Evolutionary conservation across 1,140 invertebrate genomes (phyloP).

Genomic region (Aphelenchoides fujianensis): DNA sequence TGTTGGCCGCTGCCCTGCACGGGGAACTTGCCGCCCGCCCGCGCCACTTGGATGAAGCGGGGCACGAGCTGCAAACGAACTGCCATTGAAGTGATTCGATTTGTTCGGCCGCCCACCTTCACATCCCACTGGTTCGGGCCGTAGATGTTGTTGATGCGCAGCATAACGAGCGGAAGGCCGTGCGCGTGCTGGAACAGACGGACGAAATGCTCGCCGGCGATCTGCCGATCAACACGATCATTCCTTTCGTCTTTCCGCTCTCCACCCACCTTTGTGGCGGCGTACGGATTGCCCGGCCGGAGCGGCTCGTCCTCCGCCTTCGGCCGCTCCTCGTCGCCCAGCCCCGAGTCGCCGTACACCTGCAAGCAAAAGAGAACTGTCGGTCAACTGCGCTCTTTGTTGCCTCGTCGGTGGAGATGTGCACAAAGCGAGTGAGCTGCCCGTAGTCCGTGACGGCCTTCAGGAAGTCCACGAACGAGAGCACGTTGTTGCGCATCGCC

Average conservation of each 20-base stretch:
- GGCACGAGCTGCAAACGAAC: slow-evolving; percentile 57
- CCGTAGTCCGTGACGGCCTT: slow-evolving; percentile 54
- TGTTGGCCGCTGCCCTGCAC: slow-evolving; percentile 58
- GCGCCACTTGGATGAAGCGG: slow-evolving; percentile 61
- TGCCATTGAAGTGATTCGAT: no score
- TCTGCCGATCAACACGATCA: slow-evolving; percentile 38
- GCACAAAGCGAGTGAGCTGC: slow-evolving; percentile 59
- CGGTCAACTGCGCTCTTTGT: slow-evolving; percentile 27
- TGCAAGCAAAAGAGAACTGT: slow-evolving; percentile 28
- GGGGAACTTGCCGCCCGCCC: slow-evolving; percentile 53
- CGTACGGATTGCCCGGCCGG: slow-evolving; percentile 63
- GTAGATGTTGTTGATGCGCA: slow-evolving; percentile 63
- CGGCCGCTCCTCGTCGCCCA: slow-evolving; percentile 42
- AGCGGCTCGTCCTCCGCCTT: slow-evolving; percentile 49
- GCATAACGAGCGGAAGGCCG: slow-evolving; percentile 61
- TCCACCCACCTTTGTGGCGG: slow-evolving; percentile 61
- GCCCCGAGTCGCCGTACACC: slow-evolving; percentile 60
- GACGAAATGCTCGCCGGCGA: slow-evolving; percentile 53
- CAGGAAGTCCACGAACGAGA: slow-evolving; percentile 58
- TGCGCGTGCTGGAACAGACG: slow-evolving; percentile 42
- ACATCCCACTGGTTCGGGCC: slow-evolving; percentile 64
- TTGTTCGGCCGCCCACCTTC: slow-evolving; percentile 40
- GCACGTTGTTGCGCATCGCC: slow-evolving; percentile 59
- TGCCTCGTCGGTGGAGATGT: slow-evolving; percentile 63
- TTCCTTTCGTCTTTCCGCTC: slow-evolving; percentile 28